Base-by-base conservation (phyloP, 2,888 invertebrate genomes). In the Mythimna loreyi region DNA sequence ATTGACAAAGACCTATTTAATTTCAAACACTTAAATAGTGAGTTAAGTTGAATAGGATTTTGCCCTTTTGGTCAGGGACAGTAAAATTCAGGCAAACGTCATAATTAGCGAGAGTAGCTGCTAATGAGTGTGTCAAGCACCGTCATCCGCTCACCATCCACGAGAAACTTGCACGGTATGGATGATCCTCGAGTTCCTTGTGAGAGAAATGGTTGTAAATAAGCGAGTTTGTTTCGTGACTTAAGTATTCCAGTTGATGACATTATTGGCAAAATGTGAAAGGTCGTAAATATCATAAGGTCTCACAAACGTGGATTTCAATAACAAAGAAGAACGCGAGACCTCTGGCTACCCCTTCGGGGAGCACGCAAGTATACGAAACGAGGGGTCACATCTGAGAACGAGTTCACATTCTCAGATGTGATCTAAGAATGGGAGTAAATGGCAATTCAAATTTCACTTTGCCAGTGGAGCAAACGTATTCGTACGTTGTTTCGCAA, bases 111-210 rank as follows among this genome's bases (percentile, higher is more conserved):
- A 23, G 25, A 62, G 40, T 36, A 55, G 19, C n/a, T 33, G 13
- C 43, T 43, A 50, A 60, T 60, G 63, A 43, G 56, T 47, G 11
- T 43, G 49, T 53, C 58, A 53, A 45, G 33, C 33, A 21, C 21
- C 49, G 28, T 64, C 70, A 52, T 73, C 55, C 58, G 9, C 21
- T 28, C 40, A 52, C 57, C 50, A 79, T 77, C 67, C 66, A 25
- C 40, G 59, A 40, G 57, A 74, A 80, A 81, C 57, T 75, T 76
- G 56, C 49, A 43, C 50, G 45, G 47, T 69, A 71, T 77, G 70
- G 81, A 77, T 77, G 68, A 82, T 66, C 75, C 59, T 55, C 61
- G 58, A 75, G 64, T 61, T 62, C 56, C 78, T 87, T 85, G 84
- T 83, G 82, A 80, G 74, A 75, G 65, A 77, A 78, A 67, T 70